phyloP scores from a whole-genome alignment of 2,113 vertebrate species.

The Lepidothrix coronata region DNA sequence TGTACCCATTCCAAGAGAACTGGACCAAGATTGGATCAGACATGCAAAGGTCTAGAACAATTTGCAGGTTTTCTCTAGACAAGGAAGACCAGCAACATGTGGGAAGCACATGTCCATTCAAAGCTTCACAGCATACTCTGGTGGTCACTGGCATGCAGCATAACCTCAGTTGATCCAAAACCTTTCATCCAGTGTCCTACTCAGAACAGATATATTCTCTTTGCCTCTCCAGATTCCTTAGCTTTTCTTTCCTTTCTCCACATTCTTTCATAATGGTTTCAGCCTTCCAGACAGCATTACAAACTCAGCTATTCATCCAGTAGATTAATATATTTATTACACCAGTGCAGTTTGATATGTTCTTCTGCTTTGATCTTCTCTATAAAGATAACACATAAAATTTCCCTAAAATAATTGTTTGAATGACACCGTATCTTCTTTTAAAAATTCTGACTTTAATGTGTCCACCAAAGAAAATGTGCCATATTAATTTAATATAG shows the following conservation, averaged over 20 bases:
- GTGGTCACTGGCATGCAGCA: not conserved
- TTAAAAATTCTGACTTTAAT: not conserved
- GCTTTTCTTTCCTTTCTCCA: not conserved
- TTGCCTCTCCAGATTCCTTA: not conserved
- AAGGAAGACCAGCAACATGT: not conserved
- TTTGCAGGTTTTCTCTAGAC: not conserved
- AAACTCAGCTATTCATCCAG: not conserved
- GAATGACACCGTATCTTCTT: not conserved
- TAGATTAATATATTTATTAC: not conserved
- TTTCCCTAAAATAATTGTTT: not conserved
- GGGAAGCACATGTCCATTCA: not conserved
- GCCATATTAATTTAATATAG: not conserved
- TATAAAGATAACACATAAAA: not conserved
- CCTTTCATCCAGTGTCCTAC: not conserved
- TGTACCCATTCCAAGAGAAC: not conserved
- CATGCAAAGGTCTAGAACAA: not conserved
- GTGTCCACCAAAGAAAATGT: not conserved
- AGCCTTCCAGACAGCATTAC: not conserved
- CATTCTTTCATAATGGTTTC: not conserved
- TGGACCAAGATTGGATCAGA: not conserved
- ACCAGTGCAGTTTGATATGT: not conserved
- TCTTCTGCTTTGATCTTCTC: not conserved
- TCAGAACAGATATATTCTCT: not conserved
- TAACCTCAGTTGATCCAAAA: conserved; percentile 10
- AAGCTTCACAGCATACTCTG: conserved; percentile 41